Evolutionary conservation across 2,888 invertebrate genomes (phyloP), one percentile per base, ranked within the genome.

Genomic region (Atrina japonica): DNA sequence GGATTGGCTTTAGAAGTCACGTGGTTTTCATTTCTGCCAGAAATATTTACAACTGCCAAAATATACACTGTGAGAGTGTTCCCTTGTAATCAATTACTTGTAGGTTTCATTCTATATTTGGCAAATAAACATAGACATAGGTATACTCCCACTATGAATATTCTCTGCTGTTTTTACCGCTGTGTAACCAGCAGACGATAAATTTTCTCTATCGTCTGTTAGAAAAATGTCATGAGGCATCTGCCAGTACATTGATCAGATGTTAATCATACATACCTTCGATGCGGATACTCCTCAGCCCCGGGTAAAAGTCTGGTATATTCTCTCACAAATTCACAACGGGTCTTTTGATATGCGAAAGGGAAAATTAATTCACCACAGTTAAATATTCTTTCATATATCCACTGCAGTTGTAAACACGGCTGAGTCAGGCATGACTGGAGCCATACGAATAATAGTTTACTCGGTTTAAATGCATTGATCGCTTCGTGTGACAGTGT

Each of bases 1-100:
- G 71, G 71, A 71, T 71, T 71, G 71, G 71, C 53, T 71, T 61
- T 58, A 47, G 56, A n/a, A 43, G 47, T 66, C 71, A 66, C 66
- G 71, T 71, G 66, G 40, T 55, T 41, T 29, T 25, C 23, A 18
- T 53, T 29, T 27, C 18, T 53, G 35, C 35, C 35, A 35, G 35
- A 30, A 53, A n/a, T 53, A 53, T 53, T 30, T 30, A 53, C 29
- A 53, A 53, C 29, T 53, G 53, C 35, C 53, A 29, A 53, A 53
- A 53, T 53, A 30, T 53, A 53, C 53, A 53, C 53, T 30, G 30
- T 53, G 29, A 16, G 53, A 30, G 53, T 53, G 21, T 30, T 53
- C 35, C 35, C 29, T 27, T 27, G 35, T 18, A 27, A 35, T 53
- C 53, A 53, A 27, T 53, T 53, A 53, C 35, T 18, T 53, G 53